Conservation (phyloP, 35 echinoderm and acorn worm species). For the Ophioderma brevispina region DNA sequence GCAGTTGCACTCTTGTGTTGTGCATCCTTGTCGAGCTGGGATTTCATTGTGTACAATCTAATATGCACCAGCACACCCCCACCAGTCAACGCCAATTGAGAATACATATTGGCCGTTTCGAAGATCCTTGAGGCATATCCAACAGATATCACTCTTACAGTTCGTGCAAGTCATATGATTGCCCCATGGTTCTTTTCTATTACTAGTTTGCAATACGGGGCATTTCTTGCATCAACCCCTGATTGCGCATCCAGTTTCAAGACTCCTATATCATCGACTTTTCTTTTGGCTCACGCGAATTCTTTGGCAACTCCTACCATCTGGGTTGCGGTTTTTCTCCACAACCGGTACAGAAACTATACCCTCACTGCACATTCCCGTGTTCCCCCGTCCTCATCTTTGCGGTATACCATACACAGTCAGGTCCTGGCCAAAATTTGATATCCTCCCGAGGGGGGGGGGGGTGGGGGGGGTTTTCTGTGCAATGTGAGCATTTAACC, state of each 20-base stretch:
- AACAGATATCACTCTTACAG: constrained; percentile 35
- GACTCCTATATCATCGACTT: constrained; percentile 4
- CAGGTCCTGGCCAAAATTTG: constrained; percentile 34
- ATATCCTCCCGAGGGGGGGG: background rate
- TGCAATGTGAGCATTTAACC: constrained; percentile 22
- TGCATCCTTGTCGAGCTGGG: no score
- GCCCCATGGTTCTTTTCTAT: constrained; percentile 46
- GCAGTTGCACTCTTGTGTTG: no score
- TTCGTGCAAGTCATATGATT: constrained; percentile 4
- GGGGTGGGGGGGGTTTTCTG: no score
- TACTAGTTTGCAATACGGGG: background rate
- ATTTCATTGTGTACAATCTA: no score
- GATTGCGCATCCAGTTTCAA: background rate
- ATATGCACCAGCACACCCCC: no score
- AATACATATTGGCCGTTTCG: background rate
- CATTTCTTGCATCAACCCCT: constrained; percentile 32
- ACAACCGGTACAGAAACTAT: constrained; percentile 31
- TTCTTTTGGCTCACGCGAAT: background rate
- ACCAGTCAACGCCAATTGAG: no score
- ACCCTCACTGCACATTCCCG: constrained; percentile 8
- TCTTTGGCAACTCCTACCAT: background rate
- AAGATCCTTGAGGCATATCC: constrained; percentile 27
- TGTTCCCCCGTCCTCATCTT: background rate
- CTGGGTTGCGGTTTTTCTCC: constrained; percentile 2
- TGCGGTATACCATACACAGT: constrained; percentile 42